Conservation (phyloP, 2,888 invertebrate genomes). For the Dasysyrphus albostriatus region DNA sequence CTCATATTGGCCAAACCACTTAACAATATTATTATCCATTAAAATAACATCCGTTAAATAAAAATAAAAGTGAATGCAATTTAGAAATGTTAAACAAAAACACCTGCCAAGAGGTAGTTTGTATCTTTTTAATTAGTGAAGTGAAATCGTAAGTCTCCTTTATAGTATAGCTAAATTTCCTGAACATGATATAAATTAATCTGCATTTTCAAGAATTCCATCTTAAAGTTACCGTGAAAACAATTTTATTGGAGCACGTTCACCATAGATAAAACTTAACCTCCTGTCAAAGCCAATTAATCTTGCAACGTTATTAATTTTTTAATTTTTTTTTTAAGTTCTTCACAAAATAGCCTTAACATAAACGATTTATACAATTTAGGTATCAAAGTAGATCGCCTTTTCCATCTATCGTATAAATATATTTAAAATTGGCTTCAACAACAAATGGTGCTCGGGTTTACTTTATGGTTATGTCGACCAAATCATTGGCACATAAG, state of each 20-base stretch:
- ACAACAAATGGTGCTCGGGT: conserved; percentile 46
- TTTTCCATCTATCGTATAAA: conserved; percentile 22
- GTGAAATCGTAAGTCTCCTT: neutral
- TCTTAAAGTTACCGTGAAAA: conserved; percentile 13
- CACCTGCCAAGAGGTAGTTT: neutral
- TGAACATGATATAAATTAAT: neutral
- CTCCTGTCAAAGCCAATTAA: conserved; percentile 52
- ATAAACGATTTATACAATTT: neutral
- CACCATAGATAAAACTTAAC: conserved; percentile 27
- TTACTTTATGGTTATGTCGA: conserved; percentile 64
- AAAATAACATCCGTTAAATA: too few species aligned
- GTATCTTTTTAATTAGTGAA: too few species aligned
- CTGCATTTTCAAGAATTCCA: conserved; percentile 37
- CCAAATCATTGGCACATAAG: conserved; percentile 66
- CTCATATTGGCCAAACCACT: too few species aligned
- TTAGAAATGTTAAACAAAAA: neutral
- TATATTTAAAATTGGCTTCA: conserved; percentile 50
- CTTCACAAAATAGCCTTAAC: neutral
- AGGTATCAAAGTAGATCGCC: conserved; percentile 48
- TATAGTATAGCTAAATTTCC: neutral
- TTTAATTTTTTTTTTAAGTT: conserved; percentile 10
- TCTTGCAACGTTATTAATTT: conserved; percentile 10
- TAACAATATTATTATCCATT: too few species aligned
- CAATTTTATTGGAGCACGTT: conserved; percentile 11
- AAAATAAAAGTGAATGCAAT: too few species aligned